phyloP scores from a whole-genome alignment of 2,888 invertebrate species.

The Drosophila neoperkinsi region DNA sequence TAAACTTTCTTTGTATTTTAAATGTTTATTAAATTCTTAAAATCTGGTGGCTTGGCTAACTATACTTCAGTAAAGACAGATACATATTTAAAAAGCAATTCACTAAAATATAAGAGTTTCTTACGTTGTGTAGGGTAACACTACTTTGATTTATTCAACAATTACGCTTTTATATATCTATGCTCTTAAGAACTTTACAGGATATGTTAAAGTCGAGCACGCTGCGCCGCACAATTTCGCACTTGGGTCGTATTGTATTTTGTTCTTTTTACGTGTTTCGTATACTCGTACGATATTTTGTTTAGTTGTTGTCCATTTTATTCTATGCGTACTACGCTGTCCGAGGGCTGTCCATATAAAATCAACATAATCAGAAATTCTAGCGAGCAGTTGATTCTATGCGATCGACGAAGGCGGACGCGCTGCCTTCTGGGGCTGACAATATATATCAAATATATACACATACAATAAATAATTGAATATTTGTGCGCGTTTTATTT shows the following conservation, averaged over 20 bases:
- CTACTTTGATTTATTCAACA: background rate
- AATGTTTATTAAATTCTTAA: background rate
- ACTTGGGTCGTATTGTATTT: constrained; percentile 56
- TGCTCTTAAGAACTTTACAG: background rate
- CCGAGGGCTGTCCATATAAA: constrained; percentile 75
- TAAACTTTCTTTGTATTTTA: background rate
- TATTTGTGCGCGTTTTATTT: constrained; percentile 4
- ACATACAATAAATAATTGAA: background rate
- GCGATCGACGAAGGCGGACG: constrained; percentile 60
- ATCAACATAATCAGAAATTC: constrained; percentile 82
- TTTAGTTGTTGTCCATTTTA: constrained; percentile 61
- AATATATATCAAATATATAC: constrained; percentile 3
- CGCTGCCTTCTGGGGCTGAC: constrained; percentile 43
- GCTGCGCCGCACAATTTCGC: constrained; percentile 22
- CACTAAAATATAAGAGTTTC: background rate
- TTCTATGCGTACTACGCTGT: constrained; percentile 69
- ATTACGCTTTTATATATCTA: background rate
- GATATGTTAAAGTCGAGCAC: constrained; percentile 8
- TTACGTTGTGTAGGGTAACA: background rate
- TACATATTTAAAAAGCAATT: background rate
- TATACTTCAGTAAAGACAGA: background rate
- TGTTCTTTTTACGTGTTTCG: constrained; percentile 76
- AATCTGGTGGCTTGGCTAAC: background rate
- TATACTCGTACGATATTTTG: constrained; percentile 46
- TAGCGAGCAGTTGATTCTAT: constrained; percentile 80